Evolutionary conservation across 1,140 invertebrate genomes (phyloP).

Genomic region (Capitella teleta): DNA sequence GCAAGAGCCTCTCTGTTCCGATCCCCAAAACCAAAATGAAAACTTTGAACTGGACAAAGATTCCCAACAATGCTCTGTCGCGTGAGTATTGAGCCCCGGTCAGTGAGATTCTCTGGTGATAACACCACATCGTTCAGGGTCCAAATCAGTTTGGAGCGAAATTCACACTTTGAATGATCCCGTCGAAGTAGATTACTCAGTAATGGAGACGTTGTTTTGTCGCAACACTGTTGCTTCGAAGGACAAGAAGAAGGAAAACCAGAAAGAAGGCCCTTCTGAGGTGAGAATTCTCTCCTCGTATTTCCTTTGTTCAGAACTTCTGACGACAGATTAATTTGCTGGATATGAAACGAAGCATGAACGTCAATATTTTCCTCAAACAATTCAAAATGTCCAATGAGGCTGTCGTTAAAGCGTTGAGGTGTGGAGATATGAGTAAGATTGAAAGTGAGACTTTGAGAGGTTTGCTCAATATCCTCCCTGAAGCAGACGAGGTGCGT

Average conservation of each 20-base stretch:
- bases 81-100: too few relatives aligned
- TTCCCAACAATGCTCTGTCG: slow-evolving; percentile 21
- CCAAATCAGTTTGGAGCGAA: slow-evolving; percentile 77
- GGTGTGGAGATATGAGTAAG: slow-evolving; percentile 70
- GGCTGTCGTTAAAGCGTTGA: slow-evolving; percentile 79
- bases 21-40: slow-evolving; percentile 37
- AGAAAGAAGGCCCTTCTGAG: not conserved
- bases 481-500: slow-evolving; percentile 72
- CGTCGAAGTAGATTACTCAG: slow-evolving; percentile 42
- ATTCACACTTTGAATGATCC: slow-evolving; percentile 71
- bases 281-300: not conserved
- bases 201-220: slow-evolving; percentile 36
- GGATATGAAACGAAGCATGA: slow-evolving; percentile 76
- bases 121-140: too few relatives aligned
- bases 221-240: slow-evolving; percentile 23
- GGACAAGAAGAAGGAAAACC: slow-evolving; percentile 16
- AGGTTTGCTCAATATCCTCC: slow-evolving; percentile 82
- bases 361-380: slow-evolving; percentile 95
- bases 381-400: slow-evolving; percentile 77
- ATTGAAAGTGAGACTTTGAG: slow-evolving; percentile 87
- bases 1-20: slow-evolving; percentile 17
- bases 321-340: slow-evolving; percentile 28
- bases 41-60: slow-evolving; percentile 37
- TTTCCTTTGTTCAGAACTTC: not conserved
- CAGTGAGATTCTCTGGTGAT: too few relatives aligned